Percentiles rank a stretch among this genome's conserved stretches.
These are phyloP conservation scores for Cryptoblepharus egeriae DNA, from an alignment of 2,797 vertebrate genomes.

Conservation along the genomic window DNA sequence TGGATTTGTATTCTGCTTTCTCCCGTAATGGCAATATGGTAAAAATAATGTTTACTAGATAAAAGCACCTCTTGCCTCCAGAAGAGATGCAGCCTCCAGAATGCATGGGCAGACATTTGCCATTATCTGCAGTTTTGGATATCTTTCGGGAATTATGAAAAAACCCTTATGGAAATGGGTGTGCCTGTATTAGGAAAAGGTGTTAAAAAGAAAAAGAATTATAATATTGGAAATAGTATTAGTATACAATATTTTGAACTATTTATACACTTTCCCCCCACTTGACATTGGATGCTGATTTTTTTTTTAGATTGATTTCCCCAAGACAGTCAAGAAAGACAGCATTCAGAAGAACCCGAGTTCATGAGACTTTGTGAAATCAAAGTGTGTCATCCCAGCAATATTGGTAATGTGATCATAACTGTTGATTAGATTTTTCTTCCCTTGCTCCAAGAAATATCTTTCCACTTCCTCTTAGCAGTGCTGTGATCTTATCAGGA, in stretches of 20 bases:
- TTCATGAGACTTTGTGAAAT: not conserved
- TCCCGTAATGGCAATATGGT: too few relatives aligned
- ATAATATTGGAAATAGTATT: not conserved
- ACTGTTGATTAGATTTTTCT: not conserved
- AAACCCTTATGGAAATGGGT: too few relatives aligned
- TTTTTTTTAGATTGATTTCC: not conserved
- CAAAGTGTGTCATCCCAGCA: constrained; percentile 1
- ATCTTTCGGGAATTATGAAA: too few relatives aligned
- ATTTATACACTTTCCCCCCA: not conserved
- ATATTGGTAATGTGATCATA: not conserved
- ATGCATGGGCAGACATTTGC: too few relatives aligned
- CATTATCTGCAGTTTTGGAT: too few relatives aligned
- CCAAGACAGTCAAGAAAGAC: not conserved
- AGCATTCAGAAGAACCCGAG: constrained; percentile 13
- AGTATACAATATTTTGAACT: not conserved
- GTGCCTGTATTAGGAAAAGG: too few relatives aligned
- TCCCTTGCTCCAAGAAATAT: constrained; percentile 26
- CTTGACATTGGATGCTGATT: constrained; percentile 8
- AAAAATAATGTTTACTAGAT: too few relatives aligned
- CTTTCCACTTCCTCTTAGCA: constrained; percentile 39
- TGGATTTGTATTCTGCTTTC: too few relatives aligned
- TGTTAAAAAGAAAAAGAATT: too few relatives aligned
- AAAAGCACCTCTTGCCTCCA: too few relatives aligned
- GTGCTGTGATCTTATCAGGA: constrained; percentile 17
- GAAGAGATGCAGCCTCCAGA: too few relatives aligned